Conservation (phyloP, 35 echinoderm and acorn worm species). For the Hemicentrotus pulcherrimus region DNA sequence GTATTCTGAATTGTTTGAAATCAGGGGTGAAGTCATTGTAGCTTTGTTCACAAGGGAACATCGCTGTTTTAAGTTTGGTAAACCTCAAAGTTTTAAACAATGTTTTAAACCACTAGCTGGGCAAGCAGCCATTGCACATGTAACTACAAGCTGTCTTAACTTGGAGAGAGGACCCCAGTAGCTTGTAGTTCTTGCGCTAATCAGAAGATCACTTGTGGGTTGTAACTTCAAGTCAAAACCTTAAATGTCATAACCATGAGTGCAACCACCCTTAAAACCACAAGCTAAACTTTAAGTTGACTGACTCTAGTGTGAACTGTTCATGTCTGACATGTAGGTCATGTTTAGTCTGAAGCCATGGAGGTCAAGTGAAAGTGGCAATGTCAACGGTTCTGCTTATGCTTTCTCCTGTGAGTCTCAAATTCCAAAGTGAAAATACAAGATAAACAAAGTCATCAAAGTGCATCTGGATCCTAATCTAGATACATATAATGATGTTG, state of each 20-base stretch:
- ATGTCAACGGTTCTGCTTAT: neutral
- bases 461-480: neutral
- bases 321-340: neutral
- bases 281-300: no score
- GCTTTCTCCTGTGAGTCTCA: neutral
- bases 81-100: no score
- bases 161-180: no score
- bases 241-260: no score
- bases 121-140: no score
- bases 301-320: neutral
- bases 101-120: no score
- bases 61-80: no score
- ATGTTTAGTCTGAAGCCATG: neutral
- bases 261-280: no score
- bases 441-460: neutral
- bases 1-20: neutral
- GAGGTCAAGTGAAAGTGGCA: neutral
- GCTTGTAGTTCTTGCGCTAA: no score
- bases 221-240: no score
- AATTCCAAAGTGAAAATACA: neutral
- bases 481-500: neutral
- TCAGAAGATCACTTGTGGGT: no score
- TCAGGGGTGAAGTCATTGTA: neutral
- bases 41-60: neutral
- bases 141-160: no score